phyloP scores from a whole-genome alignment of 2,113 vertebrate species.

The Siniperca knerii region DNA sequence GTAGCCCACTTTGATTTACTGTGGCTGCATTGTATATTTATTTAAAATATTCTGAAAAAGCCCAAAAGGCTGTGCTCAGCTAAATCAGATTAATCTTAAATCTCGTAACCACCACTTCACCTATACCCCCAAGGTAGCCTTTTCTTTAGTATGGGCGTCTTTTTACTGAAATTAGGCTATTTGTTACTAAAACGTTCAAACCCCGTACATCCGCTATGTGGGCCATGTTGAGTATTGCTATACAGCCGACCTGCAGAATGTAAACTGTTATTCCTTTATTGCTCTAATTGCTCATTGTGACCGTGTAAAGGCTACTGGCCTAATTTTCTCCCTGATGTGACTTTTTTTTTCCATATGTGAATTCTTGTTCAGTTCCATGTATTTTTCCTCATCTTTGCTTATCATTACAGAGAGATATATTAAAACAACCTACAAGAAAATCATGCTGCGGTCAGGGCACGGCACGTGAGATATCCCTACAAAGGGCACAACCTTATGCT shows the following conservation, averaged over 20 bases:
- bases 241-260: neutral
- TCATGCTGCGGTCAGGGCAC: neutral
- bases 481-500: conserved; percentile 11
- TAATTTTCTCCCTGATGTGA: neutral
- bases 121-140: neutral
- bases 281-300: neutral
- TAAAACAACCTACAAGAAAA: neutral
- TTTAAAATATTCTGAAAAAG: neutral
- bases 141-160: neutral
- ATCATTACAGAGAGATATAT: neutral
- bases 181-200: neutral
- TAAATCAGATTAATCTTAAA: neutral
- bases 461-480: neutral
- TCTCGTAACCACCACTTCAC: neutral
- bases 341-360: neutral
- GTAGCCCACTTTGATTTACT: conserved; percentile 3
- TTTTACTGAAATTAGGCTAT: neutral
- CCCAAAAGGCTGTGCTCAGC: neutral
- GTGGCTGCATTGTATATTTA: neutral
- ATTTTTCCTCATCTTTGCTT: no score
- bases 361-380: neutral
- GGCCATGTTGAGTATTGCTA: neutral
- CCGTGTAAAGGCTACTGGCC: no score
- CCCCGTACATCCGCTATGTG: no score
- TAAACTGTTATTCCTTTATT: neutral